phyloP scores from a whole-genome alignment of 2,113 vertebrate species.

The Eleginops maclovinus region DNA sequence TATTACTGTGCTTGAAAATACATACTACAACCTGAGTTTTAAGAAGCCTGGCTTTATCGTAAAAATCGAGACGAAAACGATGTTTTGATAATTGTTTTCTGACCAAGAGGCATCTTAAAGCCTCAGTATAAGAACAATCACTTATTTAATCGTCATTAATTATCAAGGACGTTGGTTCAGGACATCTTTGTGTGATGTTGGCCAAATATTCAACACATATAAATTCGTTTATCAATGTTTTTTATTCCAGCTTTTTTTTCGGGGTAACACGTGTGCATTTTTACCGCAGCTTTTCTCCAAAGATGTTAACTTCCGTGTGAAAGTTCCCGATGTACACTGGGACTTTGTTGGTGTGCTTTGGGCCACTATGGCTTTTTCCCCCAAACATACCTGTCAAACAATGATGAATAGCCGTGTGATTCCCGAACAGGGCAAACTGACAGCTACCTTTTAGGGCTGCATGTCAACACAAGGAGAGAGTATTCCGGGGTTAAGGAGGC shows the following conservation, averaged over 20 bases:
- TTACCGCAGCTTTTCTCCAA: not conserved
- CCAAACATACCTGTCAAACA: conserved; percentile 65
- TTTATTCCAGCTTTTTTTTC: not conserved
- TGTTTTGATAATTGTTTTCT: not conserved
- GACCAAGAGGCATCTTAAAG: not conserved
- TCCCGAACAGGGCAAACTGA: conserved; percentile 70
- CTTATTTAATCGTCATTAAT: not conserved
- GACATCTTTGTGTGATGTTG: not conserved
- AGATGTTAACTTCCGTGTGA: not conserved
- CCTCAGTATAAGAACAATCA: not conserved
- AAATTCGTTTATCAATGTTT: not conserved
- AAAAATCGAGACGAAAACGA: not conserved
- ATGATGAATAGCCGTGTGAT: conserved; percentile 72
- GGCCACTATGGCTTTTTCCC: conserved; percentile 42
- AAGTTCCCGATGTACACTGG: not conserved
- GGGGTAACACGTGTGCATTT: not conserved
- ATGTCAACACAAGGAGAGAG: conserved; percentile 71
- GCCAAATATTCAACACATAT: not conserved
- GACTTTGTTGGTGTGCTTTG: conserved; percentile 30
- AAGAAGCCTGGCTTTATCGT: not conserved
- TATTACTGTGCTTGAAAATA: not conserved
- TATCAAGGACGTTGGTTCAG: not conserved
- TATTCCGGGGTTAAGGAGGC: conserved; percentile 76
- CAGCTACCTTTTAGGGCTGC: conserved; percentile 70
- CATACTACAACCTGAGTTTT: not conserved